Conservation (phyloP, 2,113 vertebrate species). For the Dicerorhinus sumatrensis region DNA sequence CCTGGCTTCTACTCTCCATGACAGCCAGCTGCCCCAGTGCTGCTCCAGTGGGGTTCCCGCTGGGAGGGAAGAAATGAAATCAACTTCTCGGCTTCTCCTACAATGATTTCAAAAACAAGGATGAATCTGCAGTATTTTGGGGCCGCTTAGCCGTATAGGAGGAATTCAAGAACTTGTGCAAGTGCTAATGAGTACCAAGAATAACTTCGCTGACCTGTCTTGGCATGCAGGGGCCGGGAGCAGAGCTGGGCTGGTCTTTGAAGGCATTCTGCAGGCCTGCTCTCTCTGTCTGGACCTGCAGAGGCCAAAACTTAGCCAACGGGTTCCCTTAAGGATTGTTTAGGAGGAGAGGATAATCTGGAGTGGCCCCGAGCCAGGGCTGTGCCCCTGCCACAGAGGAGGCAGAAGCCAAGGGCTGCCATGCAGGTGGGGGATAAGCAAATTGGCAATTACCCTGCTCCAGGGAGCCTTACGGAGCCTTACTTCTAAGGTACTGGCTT, state of each 20-base stretch:
- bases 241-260: slow-evolving; percentile 50
- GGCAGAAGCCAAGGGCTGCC: not conserved
- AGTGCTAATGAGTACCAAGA: slow-evolving; percentile 76
- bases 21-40: not conserved
- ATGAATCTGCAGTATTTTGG: slow-evolving; percentile 69
- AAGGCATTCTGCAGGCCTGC: not conserved
- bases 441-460: not conserved
- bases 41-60: not conserved
- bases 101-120: slow-evolving; percentile 34
- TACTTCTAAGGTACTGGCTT: not conserved
- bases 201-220: slow-evolving; percentile 75
- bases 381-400: not conserved
- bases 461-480: not conserved
- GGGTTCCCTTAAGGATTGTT: not conserved
- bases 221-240: slow-evolving; percentile 67
- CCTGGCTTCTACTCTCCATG: not conserved
- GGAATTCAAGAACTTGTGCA: slow-evolving; percentile 65
- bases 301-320: not conserved
- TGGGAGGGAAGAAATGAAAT: not conserved
- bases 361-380: not conserved
- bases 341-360: not conserved
- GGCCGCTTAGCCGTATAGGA: slow-evolving; percentile 60
- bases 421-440: not conserved
- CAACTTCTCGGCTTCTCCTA: not conserved
- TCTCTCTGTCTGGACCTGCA: not conserved